Conservation (phyloP, 2,113 vertebrate species). For the Verasper variegatus region DNA sequence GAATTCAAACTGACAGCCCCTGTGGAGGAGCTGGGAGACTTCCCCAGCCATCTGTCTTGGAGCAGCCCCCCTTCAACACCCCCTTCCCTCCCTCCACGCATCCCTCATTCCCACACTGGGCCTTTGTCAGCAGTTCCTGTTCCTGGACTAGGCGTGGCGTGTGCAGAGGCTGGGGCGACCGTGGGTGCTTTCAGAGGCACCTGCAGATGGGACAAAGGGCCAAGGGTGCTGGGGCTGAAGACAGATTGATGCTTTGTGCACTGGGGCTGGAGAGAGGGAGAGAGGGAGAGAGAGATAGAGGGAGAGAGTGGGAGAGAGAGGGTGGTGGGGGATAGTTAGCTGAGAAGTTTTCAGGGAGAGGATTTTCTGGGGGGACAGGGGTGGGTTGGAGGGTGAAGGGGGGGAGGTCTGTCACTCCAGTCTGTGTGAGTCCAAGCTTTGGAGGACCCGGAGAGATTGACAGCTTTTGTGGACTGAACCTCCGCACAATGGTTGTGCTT, state of each 20-base stretch:
- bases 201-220: conserved; percentile 95
- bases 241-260: conserved; percentile 99
- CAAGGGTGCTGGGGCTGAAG: conserved; percentile 92
- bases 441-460: conserved; percentile 95
- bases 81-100: conserved; percentile 83
- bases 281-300: conserved; percentile 30
- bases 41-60: conserved; percentile 84
- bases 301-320: conserved; percentile 43
- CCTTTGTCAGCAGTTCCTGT: conserved; percentile 92
- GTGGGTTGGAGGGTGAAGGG: conserved; percentile 40
- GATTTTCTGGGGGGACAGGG: conserved; percentile 72
- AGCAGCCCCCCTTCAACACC: conserved; percentile 63
- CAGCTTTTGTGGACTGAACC: conserved; percentile 97
- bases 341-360: conserved; percentile 79
- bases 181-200: conserved; percentile 96
- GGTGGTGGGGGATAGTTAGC: conserved; percentile 75
- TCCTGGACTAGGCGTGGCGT: conserved; percentile 90
- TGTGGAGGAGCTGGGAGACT: conserved; percentile 81
- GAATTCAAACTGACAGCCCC: conserved; percentile 80
- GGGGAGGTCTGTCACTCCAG: conserved; percentile 91
- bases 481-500: conserved; percentile 94
- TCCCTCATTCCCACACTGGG: conserved; percentile 90
- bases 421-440: conserved; percentile 98
- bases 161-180: conserved; percentile 85
- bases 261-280: conserved; percentile 85